These are phyloP conservation scores for Apis dorsata DNA, from an alignment of 1,140 invertebrate genomes.

Conservation along the genomic window DNA sequence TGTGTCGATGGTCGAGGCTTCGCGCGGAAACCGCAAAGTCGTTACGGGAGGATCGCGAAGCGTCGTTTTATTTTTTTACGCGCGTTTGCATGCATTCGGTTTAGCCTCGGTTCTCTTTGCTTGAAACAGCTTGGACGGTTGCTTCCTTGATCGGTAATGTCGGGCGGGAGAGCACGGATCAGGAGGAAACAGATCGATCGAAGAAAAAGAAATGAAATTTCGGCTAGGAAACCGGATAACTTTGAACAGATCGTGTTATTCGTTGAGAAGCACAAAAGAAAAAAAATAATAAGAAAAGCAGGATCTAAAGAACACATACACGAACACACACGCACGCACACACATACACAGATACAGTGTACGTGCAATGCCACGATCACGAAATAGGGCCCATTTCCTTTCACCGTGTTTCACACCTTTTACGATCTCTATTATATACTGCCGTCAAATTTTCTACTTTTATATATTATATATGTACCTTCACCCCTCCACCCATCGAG, in stretches of 20 bases:
- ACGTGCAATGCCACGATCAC: conserved; percentile 30
- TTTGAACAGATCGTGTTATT: conserved; percentile 33
- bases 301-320: neutral
- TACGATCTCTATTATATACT: conserved; percentile 61
- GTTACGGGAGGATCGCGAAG: conserved; percentile 16
- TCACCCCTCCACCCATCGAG: conserved; percentile 64
- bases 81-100: conserved; percentile 6
- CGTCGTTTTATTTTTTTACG: conserved; percentile 41
- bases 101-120: conserved; percentile 45
- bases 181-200: conserved; percentile 6
- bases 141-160: conserved; percentile 39
- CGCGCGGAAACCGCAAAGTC: conserved; percentile 22
- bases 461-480: conserved; percentile 69
- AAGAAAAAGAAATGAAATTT: neutral
- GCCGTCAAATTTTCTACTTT: conserved; percentile 79
- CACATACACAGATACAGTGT: neutral
- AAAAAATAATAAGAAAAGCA: neutral
- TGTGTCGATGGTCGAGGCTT: conserved; percentile 29
- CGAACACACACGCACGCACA: too few relatives aligned
- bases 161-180: conserved; percentile 18
- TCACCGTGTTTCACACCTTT: conserved; percentile 58
- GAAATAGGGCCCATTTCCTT: conserved; percentile 58
- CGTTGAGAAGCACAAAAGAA: conserved; percentile 34
- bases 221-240: neutral
- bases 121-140: conserved; percentile 31